Percentiles rank a stretch among this genome's conserved stretches.
Evolutionary conservation across 2,888 invertebrate genomes (phyloP).

Genomic region (Cryptophagus acutangulus): DNA sequence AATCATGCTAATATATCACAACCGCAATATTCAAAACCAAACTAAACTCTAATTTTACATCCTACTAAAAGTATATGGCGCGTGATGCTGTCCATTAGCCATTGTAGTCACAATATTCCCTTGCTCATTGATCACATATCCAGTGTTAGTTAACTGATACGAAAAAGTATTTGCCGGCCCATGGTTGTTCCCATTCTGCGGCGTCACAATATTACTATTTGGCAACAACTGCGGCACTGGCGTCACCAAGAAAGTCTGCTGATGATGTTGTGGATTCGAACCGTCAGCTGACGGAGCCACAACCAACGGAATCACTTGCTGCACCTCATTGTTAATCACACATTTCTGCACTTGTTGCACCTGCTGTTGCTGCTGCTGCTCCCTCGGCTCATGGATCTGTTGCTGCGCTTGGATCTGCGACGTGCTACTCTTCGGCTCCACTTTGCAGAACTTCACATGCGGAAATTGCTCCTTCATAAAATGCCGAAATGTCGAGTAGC

Average conservation of each 20-base stretch:
- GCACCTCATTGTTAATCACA: conserved; percentile 54
- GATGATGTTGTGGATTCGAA: conserved; percentile 49
- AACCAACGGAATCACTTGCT: conserved; percentile 61
- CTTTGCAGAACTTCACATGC: conserved; percentile 63
- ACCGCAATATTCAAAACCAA: conserved; percentile 6
- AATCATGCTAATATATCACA: too few relatives aligned
- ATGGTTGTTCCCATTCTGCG: conserved; percentile 42
- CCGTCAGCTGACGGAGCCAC: conserved; percentile 51
- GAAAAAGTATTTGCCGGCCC: conserved; percentile 45
- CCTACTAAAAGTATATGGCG: conserved; percentile 46
- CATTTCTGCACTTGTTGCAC: conserved; percentile 49
- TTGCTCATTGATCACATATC: conserved; percentile 49
- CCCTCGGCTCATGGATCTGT: conserved; percentile 48
- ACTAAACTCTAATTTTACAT: conserved; percentile 36
- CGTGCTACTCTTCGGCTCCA: conserved; percentile 50
- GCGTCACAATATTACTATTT: conserved; percentile 42
- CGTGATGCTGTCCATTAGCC: conserved; percentile 46
- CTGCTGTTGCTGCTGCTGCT: conserved; percentile 46
- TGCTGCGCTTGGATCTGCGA: conserved; percentile 49
- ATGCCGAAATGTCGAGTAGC: conserved; percentile 73
- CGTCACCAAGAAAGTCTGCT: conserved; percentile 61
- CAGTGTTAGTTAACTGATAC: conserved; percentile 47
- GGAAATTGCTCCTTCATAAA: conserved; percentile 81
- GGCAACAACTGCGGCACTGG: conserved; percentile 62
- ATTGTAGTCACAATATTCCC: conserved; percentile 48